phyloP scores from a whole-genome alignment of 2,113 vertebrate species.

The Ailuropoda melanoleuca region DNA sequence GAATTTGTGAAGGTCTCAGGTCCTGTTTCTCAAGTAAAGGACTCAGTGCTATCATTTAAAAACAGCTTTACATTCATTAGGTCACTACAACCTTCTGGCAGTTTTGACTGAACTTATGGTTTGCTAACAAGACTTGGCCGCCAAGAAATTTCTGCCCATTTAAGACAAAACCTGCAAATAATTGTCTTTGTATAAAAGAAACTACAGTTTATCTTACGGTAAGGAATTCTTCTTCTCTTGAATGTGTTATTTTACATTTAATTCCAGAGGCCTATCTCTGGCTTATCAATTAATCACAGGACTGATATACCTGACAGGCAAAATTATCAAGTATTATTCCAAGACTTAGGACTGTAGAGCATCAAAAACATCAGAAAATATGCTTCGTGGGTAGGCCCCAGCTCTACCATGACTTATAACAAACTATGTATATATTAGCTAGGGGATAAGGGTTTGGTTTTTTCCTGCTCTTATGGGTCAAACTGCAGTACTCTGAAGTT shows the following conservation, averaged over 20 bases:
- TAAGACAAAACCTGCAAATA: constrained; percentile 29
- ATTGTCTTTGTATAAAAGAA: background rate
- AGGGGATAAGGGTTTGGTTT: background rate
- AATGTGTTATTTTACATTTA: constrained; percentile 15
- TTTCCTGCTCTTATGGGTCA: background rate
- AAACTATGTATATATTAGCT: background rate
- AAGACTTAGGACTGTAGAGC: background rate
- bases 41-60: background rate
- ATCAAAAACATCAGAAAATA: background rate
- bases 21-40: background rate
- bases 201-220: background rate
- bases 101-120: constrained; percentile 27
- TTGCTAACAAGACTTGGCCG: background rate
- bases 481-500: background rate
- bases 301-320: background rate
- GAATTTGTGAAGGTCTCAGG: background rate
- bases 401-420: background rate
- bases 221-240: background rate
- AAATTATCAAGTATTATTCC: background rate
- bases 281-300: background rate
- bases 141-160: background rate
- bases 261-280: background rate
- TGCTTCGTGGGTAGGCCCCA: background rate
- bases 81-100: background rate
- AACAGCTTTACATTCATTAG: background rate